Evolutionary conservation across 2,797 vertebrate species (phyloP).

Genomic region (Potorous gilbertii): DNA sequence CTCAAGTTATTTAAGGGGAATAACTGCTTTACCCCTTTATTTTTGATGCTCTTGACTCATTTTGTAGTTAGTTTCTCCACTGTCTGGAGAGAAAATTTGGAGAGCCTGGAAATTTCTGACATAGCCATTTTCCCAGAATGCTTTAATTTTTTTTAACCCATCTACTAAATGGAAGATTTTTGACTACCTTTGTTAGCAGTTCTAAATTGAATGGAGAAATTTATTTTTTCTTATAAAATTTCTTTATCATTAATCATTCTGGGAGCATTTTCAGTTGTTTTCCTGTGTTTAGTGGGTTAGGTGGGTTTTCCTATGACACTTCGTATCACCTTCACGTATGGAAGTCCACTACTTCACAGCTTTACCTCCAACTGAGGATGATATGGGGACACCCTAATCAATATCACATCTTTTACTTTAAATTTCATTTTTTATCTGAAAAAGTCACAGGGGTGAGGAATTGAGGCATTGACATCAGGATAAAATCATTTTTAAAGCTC

Average conservation of each 20-base stretch:
- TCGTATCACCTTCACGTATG: not conserved
- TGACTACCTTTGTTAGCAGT: not conserved
- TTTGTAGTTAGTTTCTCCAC: too few species aligned
- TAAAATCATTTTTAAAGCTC: not conserved
- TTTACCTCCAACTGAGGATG: not conserved
- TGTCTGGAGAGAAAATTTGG: too few species aligned
- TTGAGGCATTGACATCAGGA: not conserved
- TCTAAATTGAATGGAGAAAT: not conserved
- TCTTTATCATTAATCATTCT: not conserved
- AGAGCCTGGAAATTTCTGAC: too few species aligned
- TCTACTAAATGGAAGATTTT: not conserved
- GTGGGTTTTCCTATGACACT: not conserved
- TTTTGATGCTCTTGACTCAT: too few species aligned
- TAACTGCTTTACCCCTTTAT: too few species aligned
- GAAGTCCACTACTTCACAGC: not conserved
- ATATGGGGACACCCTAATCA: too few species aligned
- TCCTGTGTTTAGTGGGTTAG: not conserved
- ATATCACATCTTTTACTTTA: not conserved
- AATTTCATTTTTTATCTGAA: not conserved
- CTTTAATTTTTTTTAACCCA: not conserved
- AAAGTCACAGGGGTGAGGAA: not conserved
- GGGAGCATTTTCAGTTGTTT: not conserved
- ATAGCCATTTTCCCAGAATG: not conserved
- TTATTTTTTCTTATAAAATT: not conserved
- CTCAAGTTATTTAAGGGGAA: too few species aligned